These are phyloP conservation scores for Proteles cristata DNA, from an alignment of 2,113 vertebrate species.

Conservation along the genomic window DNA sequence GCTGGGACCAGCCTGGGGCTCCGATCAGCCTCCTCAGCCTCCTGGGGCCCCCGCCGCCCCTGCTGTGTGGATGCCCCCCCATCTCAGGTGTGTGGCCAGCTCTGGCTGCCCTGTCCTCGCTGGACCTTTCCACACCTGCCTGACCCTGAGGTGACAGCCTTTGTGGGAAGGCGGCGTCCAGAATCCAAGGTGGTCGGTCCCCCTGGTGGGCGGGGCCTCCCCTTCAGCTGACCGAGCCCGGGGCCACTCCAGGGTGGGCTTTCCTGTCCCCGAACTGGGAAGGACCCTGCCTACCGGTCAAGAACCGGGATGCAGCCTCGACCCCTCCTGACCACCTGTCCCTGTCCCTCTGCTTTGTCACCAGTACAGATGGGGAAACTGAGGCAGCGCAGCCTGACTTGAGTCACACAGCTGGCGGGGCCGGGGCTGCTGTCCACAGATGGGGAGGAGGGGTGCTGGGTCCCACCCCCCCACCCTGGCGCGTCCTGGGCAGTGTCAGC, in stretches of 20 bases:
- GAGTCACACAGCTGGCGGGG: accelerated
- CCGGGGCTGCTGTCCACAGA: no score
- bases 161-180: background rate
- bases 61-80: background rate
- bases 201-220: background rate
- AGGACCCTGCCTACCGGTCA: accelerated
- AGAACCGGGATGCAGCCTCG: no score
- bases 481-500: no score
- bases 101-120: background rate
- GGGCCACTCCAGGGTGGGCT: background rate
- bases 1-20: no score
- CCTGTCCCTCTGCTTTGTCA: background rate
- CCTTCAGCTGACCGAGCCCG: background rate
- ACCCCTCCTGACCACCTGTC: background rate
- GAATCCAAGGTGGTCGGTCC: no score
- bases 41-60: accelerated
- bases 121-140: background rate
- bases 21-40: background rate
- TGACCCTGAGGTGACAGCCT: background rate
- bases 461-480: accelerated
- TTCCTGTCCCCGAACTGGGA: background rate
- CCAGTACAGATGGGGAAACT: background rate
- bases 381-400: background rate
- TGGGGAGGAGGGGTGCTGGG: background rate
- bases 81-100: background rate